phyloP scores from a whole-genome alignment of 1,140 invertebrate genomes.

The Diabrotica undecimpunctata region DNA sequence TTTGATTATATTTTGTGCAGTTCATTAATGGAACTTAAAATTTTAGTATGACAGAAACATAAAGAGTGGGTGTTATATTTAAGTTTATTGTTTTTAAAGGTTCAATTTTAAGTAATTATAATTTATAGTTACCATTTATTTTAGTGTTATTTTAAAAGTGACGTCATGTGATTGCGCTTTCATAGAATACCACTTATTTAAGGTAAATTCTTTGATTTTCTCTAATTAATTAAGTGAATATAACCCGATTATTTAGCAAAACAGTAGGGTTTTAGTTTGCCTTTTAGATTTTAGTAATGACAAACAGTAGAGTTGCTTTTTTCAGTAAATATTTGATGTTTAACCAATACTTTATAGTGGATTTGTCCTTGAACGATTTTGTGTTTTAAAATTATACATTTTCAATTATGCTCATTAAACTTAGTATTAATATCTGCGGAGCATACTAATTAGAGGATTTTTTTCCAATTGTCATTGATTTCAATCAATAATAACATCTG shows the following conservation, averaged over 20 bases:
- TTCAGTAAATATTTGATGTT: slow-evolving; percentile 23
- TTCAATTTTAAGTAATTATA: slow-evolving; percentile 24
- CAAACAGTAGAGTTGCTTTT: slow-evolving; percentile 3
- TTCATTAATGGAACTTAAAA: slow-evolving; percentile 28
- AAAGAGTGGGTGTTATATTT: slow-evolving; percentile 24
- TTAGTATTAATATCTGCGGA: slow-evolving; percentile 2
- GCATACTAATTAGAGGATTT: slow-evolving; percentile 10
- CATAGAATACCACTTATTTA: slow-evolving; percentile 33
- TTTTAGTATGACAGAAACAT: slow-evolving; percentile 39
- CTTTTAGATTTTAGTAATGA: slow-evolving; percentile 22
- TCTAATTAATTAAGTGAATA: neutral
- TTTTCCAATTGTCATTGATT: slow-evolving; percentile 1
- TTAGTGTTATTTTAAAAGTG: slow-evolving; percentile 29
- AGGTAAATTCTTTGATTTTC: slow-evolving; percentile 26
- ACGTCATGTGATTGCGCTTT: slow-evolving; percentile 42
- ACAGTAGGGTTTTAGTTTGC: neutral
- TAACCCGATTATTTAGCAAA: neutral
- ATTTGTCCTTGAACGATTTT: slow-evolving; percentile 39
- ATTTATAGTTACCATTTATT: slow-evolving; percentile 19
- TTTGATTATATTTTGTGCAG: slow-evolving; percentile 35
- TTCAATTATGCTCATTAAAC: slow-evolving; percentile 18
- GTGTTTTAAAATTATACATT: slow-evolving; percentile 27
- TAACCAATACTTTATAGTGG: slow-evolving; percentile 21
- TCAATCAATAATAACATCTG: slow-evolving; percentile 20
- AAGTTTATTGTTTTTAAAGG: slow-evolving; percentile 23